Evolutionary conservation across 2,797 vertebrate species (phyloP), one percentile per base, ranked within the genome.

Genomic region (Catamblyrhynchus diadema): DNA sequence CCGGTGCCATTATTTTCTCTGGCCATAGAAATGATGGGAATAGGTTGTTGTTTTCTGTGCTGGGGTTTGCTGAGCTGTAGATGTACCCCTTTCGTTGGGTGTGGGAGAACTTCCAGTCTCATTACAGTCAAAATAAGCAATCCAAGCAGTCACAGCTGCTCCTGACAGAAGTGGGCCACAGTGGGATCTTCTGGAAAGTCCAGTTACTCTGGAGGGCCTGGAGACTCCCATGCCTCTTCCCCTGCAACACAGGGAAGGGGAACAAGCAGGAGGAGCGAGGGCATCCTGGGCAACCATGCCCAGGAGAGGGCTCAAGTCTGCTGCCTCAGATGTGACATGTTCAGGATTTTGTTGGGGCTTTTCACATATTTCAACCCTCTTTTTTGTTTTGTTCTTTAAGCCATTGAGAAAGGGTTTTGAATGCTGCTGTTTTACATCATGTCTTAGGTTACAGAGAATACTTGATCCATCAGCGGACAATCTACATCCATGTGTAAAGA

Each of bases 71-170:
- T 92, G 77, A 86, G 57, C 54, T 48, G 12, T 69, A 25, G 57
- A 32, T 24, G 18, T 35, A 65, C 15, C 30, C 0, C 0, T 61
- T 54, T 0, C 0, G 17, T 33, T 86, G 32, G n/a, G 15, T 2
- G 2, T 73, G 64, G 83, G 59, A 92, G 88, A 87, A 18, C 19
- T 85, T 94, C 74, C 47, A 51, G 28, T 42, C 71, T 86, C 13
- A 2, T 86, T 79, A 56, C 39, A n/a, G 35, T 86, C 73, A 94
- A 67, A 88, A 88, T 27, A 69, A 78, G 28, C 35, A 81, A 79
- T 72, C 75, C 30, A 24, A 85, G 53, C 60, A 48, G 51, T 51
- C 48, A 6, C 27, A 56, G 47, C 23, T 92, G 10, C 11, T 84
- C 7, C 60, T 73, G 78, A 59, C 83, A 90, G 78, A 92, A 95